Conservation (phyloP, 2,888 invertebrate genomes). For the Pristionchus japonicus region DNA sequence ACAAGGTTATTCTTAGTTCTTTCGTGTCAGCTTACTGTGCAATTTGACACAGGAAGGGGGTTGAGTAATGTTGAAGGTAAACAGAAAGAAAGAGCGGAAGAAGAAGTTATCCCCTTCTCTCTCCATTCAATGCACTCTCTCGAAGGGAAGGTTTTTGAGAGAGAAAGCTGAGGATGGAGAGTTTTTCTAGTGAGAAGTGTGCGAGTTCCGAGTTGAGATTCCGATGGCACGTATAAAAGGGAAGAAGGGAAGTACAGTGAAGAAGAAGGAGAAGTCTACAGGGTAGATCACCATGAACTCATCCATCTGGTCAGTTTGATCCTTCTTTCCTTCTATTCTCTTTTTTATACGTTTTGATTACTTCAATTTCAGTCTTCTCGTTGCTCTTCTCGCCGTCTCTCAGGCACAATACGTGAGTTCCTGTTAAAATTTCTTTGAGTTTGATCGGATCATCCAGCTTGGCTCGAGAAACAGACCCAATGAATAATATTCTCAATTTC, state of each 20-base stretch:
- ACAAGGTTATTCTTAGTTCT: slow-evolving; percentile 27
- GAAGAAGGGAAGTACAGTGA: not conserved
- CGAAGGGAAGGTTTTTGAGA: not conserved
- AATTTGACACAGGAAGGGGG: slow-evolving; percentile 25
- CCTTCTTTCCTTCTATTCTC: not conserved
- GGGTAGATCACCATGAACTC: not conserved
- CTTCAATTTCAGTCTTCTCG: slow-evolving; percentile 12
- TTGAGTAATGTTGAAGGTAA: slow-evolving; percentile 7
- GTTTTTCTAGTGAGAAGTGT: slow-evolving; percentile 9
- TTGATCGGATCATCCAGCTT: too few species aligned
- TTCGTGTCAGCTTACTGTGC: not conserved
- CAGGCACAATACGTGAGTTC: slow-evolving; percentile 36
- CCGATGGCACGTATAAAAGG: not conserved
- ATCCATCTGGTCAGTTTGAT: not conserved
- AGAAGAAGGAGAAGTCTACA: slow-evolving; percentile 29
- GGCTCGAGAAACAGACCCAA: not conserved
- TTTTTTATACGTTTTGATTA: not conserved
- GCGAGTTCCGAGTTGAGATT: not conserved
- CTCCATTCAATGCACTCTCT: not conserved
- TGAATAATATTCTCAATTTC: not conserved
- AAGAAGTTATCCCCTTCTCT: slow-evolving; percentile 22
- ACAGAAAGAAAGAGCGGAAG: slow-evolving; percentile 11
- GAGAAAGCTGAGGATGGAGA: not conserved
- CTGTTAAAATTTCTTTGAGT: not conserved
- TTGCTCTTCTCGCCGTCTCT: slow-evolving; percentile 4